These are phyloP conservation scores for Cheilosia grossa DNA, from an alignment of 2,888 invertebrate genomes.

Conservation along the genomic window DNA sequence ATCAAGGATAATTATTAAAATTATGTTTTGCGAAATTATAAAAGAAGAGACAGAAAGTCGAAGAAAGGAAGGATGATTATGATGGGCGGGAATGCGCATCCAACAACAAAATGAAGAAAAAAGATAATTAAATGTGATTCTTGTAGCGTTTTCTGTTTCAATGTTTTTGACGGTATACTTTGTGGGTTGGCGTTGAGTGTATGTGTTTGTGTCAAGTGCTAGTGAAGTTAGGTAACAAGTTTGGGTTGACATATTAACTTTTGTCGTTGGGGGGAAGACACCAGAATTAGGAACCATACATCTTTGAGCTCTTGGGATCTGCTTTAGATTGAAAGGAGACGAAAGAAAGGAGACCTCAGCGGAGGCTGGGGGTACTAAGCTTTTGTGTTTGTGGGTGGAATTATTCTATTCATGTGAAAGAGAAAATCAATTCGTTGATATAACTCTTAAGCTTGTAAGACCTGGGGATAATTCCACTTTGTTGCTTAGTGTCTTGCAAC, in stretches of 20 bases:
- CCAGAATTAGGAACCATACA: too few relatives aligned
- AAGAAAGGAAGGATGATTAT: slow-evolving; percentile 3
- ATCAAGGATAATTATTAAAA: slow-evolving; percentile 74
- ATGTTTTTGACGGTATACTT: slow-evolving; percentile 16
- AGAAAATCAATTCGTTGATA: too few relatives aligned
- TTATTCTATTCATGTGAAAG: too few relatives aligned
- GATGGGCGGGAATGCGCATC: slow-evolving; percentile 17
- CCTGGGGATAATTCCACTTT: too few relatives aligned
- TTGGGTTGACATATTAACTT: slow-evolving; percentile 31
- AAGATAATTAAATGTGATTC: slow-evolving; percentile 59
- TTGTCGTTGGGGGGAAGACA: neutral
- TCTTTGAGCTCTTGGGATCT: too few relatives aligned
- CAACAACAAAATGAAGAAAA: slow-evolving; percentile 18
- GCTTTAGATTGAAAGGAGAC: too few relatives aligned
- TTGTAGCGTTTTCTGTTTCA: slow-evolving; percentile 31
- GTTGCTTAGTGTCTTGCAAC: too few relatives aligned
- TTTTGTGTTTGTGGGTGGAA: too few relatives aligned
- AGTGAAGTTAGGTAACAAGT: slow-evolving; percentile 36
- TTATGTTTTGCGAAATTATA: slow-evolving; percentile 57
- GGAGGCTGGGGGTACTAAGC: too few relatives aligned
- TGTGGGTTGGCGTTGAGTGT: neutral
- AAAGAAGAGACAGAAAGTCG: slow-evolving; percentile 12
- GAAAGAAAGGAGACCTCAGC: too few relatives aligned
- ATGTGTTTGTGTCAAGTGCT: slow-evolving; percentile 4
- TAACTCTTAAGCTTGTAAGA: too few relatives aligned